Base-by-base conservation (phyloP, 1,140 invertebrate species). In the Lineus longissimus region DNA sequence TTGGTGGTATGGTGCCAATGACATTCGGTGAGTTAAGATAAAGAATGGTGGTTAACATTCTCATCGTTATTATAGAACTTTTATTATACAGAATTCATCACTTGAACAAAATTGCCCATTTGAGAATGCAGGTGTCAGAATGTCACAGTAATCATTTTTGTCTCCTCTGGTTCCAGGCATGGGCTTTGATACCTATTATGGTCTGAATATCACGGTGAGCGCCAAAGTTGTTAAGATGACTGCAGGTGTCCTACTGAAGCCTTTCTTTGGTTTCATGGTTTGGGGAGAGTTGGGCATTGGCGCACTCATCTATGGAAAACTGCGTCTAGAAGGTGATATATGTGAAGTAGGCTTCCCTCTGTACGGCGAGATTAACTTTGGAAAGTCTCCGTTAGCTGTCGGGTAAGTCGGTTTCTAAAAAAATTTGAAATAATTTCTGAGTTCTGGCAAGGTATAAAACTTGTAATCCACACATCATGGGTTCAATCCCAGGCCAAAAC, bases 311-410 rank as follows among this genome's bases (percentile, higher is more conserved):
- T 68, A 67, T 43, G 73, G 65, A 2, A 66, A 68, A 61, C 59
- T 74, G 0, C 36, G 62, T 54, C 58, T 74, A 2, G 61, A 66
- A 22, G 73, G 73, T n/a, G 29, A 70, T 25, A 71, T 74, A n/a
- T 58, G 67, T 47, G 62, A 70, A 6, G 17, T 68, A 9, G 41
- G 62, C 13, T 72, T 74, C 54, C 71, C 71, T 2, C 67, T 70
- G 11, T 43, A 19, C 23, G 71, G 71, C 19, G 70, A 71, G 56
- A 69, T 73, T 25, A 62, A 40, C 15, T 73, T 73, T 57, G 65
- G 64, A 9, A 70, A 71, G 23, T 74, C 73, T 47, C 73, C 73
- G 17, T 45, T 72, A 27, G 70, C 68, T 60, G 61, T 72, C 0
- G 22, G 25, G 70, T 74, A 64, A 66, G 70, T 73, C n/a, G n/a